Base-by-base conservation (phyloP, 2,888 invertebrate genomes). In the Argynnis bischoffii region DNA sequence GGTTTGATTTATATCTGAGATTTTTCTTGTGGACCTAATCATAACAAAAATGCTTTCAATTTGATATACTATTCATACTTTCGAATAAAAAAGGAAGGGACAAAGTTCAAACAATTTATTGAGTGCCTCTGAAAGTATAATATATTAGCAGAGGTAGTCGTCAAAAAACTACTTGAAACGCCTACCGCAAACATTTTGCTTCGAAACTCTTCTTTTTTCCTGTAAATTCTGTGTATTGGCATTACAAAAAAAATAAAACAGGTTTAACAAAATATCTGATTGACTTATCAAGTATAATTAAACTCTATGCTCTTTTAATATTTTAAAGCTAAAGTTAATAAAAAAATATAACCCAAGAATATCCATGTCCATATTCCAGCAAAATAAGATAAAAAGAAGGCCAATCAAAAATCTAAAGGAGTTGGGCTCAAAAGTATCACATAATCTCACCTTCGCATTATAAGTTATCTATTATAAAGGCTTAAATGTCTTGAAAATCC, bases 1-100 rank as follows among this genome's bases (percentile, higher is more conserved):
- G 66, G 53, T 65, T 61, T 59, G 65, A 60, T 66, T 66, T 66
- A 66, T 66, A 60, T 53, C 18, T 8, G 48, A 60, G 65, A 65
- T 65, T 53, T 66, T 59, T 66, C 65, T 66, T 59, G 53, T 59
- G 54, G 59, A 59, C 65, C 59, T 66, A 66, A 66, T 66, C 65
- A 59, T 66, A 59, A 59, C 59, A 66, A 66, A 66, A 66, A 60
- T 60, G 60, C 60, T 60, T 60, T 60, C 60, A 61, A 61, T 61
- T 51, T 51, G 18, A 61, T 61, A 61, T 61, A 61, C 61, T 61
- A 61, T 61, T 61, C 61, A 61, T 61, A 51, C 51, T 51, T 61
- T 50, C 35, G 14, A 41, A 61, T 51, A 41, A 61, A 61, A 61
- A 61, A 41, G 61, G 61, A 35, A 11, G 51, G 61, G 61, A 41